Percentiles rank a stretch among this genome's conserved stretches.
These are phyloP conservation scores for Diorhabda sublineata DNA, from an alignment of 1,140 invertebrate genomes.

Conservation along the genomic window DNA sequence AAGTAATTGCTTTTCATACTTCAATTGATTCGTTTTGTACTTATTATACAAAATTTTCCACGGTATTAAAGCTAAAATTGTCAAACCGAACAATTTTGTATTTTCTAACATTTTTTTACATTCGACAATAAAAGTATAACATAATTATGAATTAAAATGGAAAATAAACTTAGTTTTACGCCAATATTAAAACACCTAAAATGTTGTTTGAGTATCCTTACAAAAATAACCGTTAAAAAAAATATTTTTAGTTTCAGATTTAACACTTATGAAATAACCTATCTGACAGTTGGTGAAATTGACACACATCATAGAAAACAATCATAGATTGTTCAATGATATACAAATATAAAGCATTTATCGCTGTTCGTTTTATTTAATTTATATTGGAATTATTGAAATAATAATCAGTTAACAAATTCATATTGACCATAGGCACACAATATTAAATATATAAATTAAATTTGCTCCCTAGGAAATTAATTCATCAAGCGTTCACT, in stretches of 20 bases:
- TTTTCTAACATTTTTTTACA: too few species aligned
- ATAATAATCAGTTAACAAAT: not conserved
- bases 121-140: too few species aligned
- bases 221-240: too few species aligned
- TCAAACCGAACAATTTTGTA: not conserved
- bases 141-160: too few species aligned
- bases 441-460: not conserved
- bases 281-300: not conserved
- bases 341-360: not conserved
- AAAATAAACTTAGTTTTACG: too few species aligned
- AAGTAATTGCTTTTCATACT: conserved; percentile 20
- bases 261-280: not conserved
- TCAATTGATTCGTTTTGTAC: conserved; percentile 12
- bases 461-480: not conserved
- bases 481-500: not conserved
- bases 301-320: not conserved
- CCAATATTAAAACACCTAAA: too few species aligned
- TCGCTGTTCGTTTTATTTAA: not conserved
- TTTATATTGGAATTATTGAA: not conserved
- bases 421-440: not conserved
- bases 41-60: conserved; percentile 22
- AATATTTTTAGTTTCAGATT: not conserved
- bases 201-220: too few species aligned
- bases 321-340: not conserved
- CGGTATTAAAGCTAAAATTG: conserved; percentile 8